phyloP scores from a whole-genome alignment of 2,113 vertebrate genomes.

The Lutjanus erythropterus region DNA sequence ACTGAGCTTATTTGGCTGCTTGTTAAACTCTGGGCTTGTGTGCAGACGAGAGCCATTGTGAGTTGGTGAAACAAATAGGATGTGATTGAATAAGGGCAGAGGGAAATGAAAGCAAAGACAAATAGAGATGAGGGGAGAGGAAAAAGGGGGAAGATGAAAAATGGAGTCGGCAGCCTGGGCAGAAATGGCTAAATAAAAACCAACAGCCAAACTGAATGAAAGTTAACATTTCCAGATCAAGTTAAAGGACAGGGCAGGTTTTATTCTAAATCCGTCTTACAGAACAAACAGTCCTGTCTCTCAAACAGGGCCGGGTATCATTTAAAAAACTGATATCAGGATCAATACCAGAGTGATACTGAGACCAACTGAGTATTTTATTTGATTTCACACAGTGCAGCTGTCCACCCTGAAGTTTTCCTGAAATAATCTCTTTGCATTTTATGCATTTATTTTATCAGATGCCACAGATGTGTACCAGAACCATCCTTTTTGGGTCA shows the following conservation, averaged over 20 bases:
- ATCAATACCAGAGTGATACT: no score
- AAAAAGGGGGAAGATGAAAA: constrained; percentile 30
- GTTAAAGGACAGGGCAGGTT: not conserved
- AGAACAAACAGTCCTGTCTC: no score
- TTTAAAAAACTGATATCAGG: no score
- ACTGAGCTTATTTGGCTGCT: constrained; percentile 41
- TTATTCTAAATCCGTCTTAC: not conserved
- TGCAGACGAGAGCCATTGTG: constrained; percentile 8
- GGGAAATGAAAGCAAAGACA: constrained; percentile 39
- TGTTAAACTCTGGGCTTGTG: constrained; percentile 41
- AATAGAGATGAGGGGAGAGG: constrained; percentile 32
- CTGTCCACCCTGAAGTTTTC: no score
- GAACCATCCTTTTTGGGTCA: no score
- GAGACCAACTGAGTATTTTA: no score
- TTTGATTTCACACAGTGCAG: no score
- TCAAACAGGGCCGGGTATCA: no score
- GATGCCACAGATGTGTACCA: no score
- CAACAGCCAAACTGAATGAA: not conserved
- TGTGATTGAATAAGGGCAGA: constrained; percentile 78
- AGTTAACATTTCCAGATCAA: not conserved
- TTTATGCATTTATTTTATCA: no score
- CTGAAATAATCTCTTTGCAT: no score
- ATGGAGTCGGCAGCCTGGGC: constrained; percentile 4
- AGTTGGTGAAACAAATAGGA: constrained; percentile 68
- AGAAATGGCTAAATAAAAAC: not conserved